Evolutionary conservation across 2,113 vertebrate species (phyloP).

Genomic region (Forbesichthys papilliferus): DNA sequence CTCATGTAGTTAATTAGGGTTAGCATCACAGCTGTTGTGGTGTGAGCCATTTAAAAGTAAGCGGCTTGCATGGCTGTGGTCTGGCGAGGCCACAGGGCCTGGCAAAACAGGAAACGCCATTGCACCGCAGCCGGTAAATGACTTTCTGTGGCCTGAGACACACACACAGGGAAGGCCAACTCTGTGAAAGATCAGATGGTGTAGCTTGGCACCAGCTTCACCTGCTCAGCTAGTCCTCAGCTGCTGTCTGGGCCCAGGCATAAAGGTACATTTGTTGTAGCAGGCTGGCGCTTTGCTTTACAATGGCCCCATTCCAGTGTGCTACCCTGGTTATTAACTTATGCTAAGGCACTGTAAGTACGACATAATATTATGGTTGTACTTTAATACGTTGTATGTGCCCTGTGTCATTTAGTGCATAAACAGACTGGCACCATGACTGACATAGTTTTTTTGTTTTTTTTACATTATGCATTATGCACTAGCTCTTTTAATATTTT

Average conservation of each 20-base stretch:
- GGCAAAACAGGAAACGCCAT: constrained; percentile 72
- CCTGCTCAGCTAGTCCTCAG: not conserved
- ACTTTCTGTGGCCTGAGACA: constrained; percentile 65
- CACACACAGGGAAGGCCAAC: constrained; percentile 59
- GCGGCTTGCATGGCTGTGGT: constrained; percentile 24
- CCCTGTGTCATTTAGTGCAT: not conserved
- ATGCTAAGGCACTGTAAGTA: not conserved
- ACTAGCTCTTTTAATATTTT: not conserved
- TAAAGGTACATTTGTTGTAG: constrained; percentile 58
- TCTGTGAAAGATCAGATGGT: constrained; percentile 63
- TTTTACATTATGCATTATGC: not conserved
- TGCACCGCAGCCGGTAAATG: constrained; percentile 68
- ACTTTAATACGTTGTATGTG: not conserved
- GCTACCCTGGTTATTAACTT: constrained; percentile 12
- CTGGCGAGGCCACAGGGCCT: constrained; percentile 39
- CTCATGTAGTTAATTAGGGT: not conserved
- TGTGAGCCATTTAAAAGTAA: constrained; percentile 21
- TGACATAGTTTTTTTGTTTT: too few species aligned
- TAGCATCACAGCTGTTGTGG: constrained; percentile 3
- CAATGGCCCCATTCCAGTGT: constrained; percentile 20
- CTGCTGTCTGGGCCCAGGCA: constrained; percentile 48
- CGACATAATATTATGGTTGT: constrained; percentile 13
- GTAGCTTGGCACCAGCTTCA: constrained; percentile 42
- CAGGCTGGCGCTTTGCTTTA: constrained; percentile 17
- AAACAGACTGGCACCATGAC: constrained; percentile 4